Evolutionary conservation across 2,797 vertebrate genomes (phyloP).

Genomic region (Gallinago stenura): DNA sequence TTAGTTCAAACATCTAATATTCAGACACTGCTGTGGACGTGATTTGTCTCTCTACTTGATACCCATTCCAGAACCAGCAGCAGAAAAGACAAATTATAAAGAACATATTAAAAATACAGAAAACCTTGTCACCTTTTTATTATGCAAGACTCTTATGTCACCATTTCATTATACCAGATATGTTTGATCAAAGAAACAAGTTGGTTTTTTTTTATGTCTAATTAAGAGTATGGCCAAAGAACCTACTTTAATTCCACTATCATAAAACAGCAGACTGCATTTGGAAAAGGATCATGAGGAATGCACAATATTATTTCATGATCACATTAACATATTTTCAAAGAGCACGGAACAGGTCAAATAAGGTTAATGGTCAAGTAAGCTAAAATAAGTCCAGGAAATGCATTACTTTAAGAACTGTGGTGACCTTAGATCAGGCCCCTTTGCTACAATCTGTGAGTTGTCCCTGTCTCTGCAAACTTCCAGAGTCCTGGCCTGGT

Average conservation of each 20-base stretch:
- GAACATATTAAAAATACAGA: background rate
- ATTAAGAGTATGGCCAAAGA: background rate
- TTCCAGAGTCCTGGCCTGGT: background rate
- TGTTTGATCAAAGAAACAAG: background rate
- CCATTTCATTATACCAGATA: background rate
- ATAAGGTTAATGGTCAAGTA: background rate
- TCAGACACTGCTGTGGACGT: background rate
- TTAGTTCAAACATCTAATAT: background rate
- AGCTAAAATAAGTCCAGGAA: background rate
- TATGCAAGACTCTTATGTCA: background rate
- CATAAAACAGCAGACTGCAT: background rate
- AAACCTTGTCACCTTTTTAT: background rate
- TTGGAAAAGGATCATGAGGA: background rate
- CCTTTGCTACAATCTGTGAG: background rate
- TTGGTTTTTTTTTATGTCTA: background rate
- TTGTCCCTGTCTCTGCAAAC: background rate
- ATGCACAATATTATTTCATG: background rate
- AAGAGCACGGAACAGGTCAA: background rate
- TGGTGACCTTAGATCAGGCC: background rate
- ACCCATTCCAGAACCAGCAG: background rate
- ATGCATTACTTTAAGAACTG: rapidly evolving
- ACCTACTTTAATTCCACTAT: background rate
- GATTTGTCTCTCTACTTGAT: background rate
- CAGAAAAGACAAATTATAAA: background rate
- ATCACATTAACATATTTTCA: background rate